phyloP scores from a whole-genome alignment of 2,113 vertebrate genomes.

The Puffinus mauretanicus region DNA sequence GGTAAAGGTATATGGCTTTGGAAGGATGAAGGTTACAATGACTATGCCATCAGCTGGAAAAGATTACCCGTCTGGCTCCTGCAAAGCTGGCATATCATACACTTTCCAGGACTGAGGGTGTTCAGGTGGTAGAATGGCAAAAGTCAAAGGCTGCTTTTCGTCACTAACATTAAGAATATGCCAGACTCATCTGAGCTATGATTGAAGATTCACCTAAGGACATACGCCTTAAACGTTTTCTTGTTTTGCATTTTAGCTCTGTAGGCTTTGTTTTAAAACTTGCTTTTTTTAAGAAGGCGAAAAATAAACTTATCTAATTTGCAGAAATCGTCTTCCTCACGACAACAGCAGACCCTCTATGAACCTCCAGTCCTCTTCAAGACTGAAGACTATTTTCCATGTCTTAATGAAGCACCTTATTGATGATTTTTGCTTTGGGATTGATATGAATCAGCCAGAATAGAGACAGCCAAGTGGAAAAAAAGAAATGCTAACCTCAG shows the following conservation, averaged over 20 bases:
- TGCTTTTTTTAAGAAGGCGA: not conserved
- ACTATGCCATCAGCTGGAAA: not conserved
- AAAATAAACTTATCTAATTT: slow-evolving; percentile 38
- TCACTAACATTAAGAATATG: not conserved
- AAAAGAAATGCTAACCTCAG: not conserved
- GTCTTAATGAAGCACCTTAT: slow-evolving; percentile 69
- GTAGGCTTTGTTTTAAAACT: not conserved
- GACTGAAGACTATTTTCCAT: slow-evolving; percentile 90
- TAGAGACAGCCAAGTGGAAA: slow-evolving; percentile 12
- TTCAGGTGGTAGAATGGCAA: not conserved
- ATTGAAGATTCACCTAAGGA: not conserved
- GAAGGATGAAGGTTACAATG: not conserved
- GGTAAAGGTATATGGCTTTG: not conserved
- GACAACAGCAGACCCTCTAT: slow-evolving; percentile 70
- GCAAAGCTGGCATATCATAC: not conserved
- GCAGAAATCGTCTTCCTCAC: slow-evolving; percentile 80
- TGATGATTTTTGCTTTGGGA: slow-evolving; percentile 9
- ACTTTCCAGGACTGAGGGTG: not conserved
- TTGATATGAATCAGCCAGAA: not conserved
- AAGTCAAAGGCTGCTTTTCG: not conserved
- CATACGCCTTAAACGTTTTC: rapidly evolving
- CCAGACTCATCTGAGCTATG: not conserved
- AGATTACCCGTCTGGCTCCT: not conserved
- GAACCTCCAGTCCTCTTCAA: slow-evolving; percentile 86
- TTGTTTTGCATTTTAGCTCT: not conserved